phyloP scores from a whole-genome alignment of 1,140 invertebrate species.

The Cherax quadricarinatus region DNA sequence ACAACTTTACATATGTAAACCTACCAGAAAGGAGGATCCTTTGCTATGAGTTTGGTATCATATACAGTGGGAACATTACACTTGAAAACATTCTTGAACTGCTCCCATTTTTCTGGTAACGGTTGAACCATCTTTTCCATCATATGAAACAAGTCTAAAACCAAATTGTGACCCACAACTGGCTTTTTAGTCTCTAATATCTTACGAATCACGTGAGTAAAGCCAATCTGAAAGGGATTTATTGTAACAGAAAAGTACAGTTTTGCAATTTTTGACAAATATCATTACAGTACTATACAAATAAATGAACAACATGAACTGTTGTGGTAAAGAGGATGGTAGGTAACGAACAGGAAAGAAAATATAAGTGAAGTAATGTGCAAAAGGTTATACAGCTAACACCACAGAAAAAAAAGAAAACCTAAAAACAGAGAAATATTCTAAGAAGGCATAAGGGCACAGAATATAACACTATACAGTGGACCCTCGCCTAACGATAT shows the following conservation, averaged over 20 bases:
- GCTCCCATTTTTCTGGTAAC: constrained; percentile 36
- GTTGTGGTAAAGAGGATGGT: no score
- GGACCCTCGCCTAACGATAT: no score
- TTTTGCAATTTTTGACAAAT: not conserved
- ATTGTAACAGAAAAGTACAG: not conserved
- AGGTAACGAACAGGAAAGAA: no score
- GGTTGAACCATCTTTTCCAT: constrained; percentile 62
- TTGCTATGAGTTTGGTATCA: constrained; percentile 70
- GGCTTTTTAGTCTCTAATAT: not conserved
- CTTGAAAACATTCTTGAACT: constrained; percentile 60
- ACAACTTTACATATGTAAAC: not conserved
- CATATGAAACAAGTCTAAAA: constrained; percentile 64
- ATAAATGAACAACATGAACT: no score
- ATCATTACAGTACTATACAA: no score
- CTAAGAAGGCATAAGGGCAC: no score
- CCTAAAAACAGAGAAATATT: no score
- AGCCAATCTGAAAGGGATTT: constrained; percentile 7
- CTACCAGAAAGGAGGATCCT: constrained; percentile 68
- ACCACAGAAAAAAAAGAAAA: no score
- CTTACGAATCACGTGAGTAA: constrained; percentile 16
- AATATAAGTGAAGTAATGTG: no score
- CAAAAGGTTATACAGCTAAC: no score
- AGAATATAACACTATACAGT: no score
- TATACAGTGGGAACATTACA: constrained; percentile 65
- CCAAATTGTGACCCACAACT: constrained; percentile 18